These are phyloP conservation scores for Sphaeramia orbicularis DNA, from an alignment of 2,797 vertebrate genomes.

Conservation along the genomic window DNA sequence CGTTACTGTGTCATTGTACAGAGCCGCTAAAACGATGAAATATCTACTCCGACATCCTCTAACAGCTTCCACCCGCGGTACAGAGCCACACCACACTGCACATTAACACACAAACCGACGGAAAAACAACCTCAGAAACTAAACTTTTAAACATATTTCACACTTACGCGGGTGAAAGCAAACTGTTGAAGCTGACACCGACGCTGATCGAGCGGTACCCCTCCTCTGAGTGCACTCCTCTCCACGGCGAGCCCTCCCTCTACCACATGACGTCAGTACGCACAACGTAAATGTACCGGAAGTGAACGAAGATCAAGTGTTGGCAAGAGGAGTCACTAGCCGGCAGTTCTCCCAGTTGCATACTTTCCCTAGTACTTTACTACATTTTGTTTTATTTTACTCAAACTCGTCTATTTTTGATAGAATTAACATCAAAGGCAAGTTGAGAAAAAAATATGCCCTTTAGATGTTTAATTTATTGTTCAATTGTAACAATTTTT, in stretches of 20 bases:
- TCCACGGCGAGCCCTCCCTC: slow-evolving; percentile 33
- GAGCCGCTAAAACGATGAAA: slow-evolving; percentile 48
- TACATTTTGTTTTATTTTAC: too few species aligned
- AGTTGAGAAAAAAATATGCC: too few species aligned
- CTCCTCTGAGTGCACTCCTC: slow-evolving; percentile 39
- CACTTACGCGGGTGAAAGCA: slow-evolving; percentile 73
- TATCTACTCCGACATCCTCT: slow-evolving; percentile 22
- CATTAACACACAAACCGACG: neutral
- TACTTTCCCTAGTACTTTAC: too few species aligned
- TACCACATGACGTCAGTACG: slow-evolving; percentile 66
- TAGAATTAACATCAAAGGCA: too few species aligned
- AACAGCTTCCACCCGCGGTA: slow-evolving; percentile 7
- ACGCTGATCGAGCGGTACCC: slow-evolving; percentile 34
- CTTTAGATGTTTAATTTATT: too few species aligned
- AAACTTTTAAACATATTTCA: slow-evolving; percentile 19
- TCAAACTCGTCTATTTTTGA: neutral
- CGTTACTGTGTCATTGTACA: slow-evolving; percentile 61
- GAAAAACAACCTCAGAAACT: neutral
- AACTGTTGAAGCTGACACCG: slow-evolving; percentile 63
- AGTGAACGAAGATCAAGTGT: slow-evolving; percentile 29
- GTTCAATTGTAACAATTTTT: too few species aligned
- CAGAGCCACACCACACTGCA: neutral
- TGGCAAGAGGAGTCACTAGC: neutral
- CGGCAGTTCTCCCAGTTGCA: too few species aligned
- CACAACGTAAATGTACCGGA: slow-evolving; percentile 24